A percentile compares a stretch with the other conserved stretches of the same genome.
Evolutionary conservation across 1,140 invertebrate genomes (phyloP).

Genomic region (Anastrepha ludens): DNA sequence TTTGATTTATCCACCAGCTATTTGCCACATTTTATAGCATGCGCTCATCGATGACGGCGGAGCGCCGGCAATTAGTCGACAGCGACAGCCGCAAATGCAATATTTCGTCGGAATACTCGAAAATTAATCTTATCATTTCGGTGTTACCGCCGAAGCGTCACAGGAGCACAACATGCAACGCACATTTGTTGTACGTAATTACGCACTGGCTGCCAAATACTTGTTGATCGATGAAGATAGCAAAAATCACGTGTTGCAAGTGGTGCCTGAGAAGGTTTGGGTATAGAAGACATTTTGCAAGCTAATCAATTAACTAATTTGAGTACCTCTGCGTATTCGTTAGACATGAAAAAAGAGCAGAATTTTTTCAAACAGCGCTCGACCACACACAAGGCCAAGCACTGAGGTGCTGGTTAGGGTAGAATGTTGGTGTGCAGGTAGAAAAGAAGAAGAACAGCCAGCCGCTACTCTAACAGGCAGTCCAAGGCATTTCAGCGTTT

Average conservation of each 20-base stretch:
- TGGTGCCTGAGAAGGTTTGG: neutral
- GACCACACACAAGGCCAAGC: neutral
- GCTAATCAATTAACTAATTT: conserved; percentile 45
- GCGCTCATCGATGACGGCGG: neutral
- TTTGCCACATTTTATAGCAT: conserved; percentile 46
- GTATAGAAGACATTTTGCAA: neutral
- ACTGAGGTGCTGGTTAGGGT: neutral
- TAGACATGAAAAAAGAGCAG: neutral
- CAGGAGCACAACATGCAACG: conserved; percentile 14
- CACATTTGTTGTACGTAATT: conserved; percentile 13
- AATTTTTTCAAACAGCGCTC: neutral
- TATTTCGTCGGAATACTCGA: neutral
- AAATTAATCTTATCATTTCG: conserved; percentile 30
- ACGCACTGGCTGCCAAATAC: neutral
- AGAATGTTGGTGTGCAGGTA: neutral
- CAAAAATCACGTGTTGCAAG: conserved; percentile 14
- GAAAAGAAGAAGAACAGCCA: neutral
- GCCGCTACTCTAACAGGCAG: neutral
- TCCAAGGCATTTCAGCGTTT: neutral
- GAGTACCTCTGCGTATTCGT: neutral
- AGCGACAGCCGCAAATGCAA: neutral
- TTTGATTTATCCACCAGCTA: conserved; percentile 2
- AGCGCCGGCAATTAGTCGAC: neutral
- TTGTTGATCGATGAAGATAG: neutral
- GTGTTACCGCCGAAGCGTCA: neutral